Conservation (phyloP, 2,888 invertebrate species). For the Hydrotaea diabolus region DNA sequence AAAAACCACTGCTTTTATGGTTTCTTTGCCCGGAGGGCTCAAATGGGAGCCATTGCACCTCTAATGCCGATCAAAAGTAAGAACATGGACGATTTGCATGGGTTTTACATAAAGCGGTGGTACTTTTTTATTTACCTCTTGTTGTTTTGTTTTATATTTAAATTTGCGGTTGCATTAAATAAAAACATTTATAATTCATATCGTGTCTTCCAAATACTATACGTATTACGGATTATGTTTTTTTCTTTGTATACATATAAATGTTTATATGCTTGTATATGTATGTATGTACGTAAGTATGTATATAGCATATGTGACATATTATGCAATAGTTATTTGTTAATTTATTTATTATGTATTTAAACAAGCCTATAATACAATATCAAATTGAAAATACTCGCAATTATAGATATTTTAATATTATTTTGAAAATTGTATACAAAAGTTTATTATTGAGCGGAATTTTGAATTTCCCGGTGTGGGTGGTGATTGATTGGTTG, state of each 20-base stretch:
- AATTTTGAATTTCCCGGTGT: constrained; percentile 1
- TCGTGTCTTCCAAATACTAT: background rate
- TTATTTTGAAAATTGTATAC: constrained; percentile 28
- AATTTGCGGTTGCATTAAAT: constrained; percentile 45
- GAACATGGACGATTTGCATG: constrained; percentile 17
- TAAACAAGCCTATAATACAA: constrained; percentile 26
- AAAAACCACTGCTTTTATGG: too few relatives aligned
- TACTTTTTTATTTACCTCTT: constrained; percentile 80
- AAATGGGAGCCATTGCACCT: too few relatives aligned
- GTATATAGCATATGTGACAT: constrained; percentile 18
- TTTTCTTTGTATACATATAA: constrained; percentile 28
- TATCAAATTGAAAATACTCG: background rate
- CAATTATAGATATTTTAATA: background rate
- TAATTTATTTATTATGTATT: background rate
- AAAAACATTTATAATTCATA: constrained; percentile 49
- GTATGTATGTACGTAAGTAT: constrained; percentile 21
- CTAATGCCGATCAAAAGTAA: background rate
- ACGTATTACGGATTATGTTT: too few relatives aligned
- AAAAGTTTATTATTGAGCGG: constrained; percentile 28
- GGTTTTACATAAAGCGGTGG: constrained; percentile 80
- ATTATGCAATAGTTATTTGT: background rate
- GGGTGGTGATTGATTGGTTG: background rate
- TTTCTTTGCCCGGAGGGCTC: too few relatives aligned
- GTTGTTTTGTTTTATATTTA: constrained; percentile 68
- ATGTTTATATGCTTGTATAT: constrained; percentile 15